Base-by-base conservation (phyloP, 2,797 vertebrate species). In the Dermochelys coriacea region DNA sequence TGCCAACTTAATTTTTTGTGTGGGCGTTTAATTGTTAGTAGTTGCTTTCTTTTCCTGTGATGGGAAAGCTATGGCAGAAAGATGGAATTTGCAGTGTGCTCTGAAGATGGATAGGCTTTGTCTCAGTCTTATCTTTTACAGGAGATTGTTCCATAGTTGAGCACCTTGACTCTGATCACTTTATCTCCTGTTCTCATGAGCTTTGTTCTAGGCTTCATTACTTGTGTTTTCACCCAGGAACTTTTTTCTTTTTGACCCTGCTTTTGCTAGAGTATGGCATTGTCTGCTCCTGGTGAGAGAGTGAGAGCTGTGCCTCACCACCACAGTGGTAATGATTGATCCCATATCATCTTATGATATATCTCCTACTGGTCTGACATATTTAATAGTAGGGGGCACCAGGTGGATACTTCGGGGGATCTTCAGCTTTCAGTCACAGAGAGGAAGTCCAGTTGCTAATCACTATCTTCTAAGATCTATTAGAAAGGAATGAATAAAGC, bases 151-250 rank as follows among this genome's bases (percentile, higher is more conserved):
- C 8, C 25, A 61, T 34, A 85, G 54, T 27, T 94, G 85, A 86
- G 9, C 81, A 75, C 61, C 68, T 95, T 91, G 45, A 85, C 52
- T 86, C 89, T 31, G 41, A 79, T 52, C 29, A 37, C 51, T 92
- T 64, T 14, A 7, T 80, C 49, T 93, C 16, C 45, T 71, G 18
- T 41, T 89, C 68, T 94, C 29, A 9, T 8, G 21, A 75, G 23
- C 16, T 92, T 84, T 90, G 2, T 82, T 90, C 7, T 55, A 49
- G 54, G 79, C 47, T 93, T 97, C 82, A 57, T 90, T 95, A 84
- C 50, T 41, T 94, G 25, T 87, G 16, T 86, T 96, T 94, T 88
- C 68, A 91, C 57, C 45, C 80, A n/a, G 55, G 92, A 59, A 21
- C n/a, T 61, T 37, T 4, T 21, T 89, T 94, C 34, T 47, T 92